Base-by-base conservation (phyloP, 2,888 invertebrate genomes). In the Apoderus coryli region DNA sequence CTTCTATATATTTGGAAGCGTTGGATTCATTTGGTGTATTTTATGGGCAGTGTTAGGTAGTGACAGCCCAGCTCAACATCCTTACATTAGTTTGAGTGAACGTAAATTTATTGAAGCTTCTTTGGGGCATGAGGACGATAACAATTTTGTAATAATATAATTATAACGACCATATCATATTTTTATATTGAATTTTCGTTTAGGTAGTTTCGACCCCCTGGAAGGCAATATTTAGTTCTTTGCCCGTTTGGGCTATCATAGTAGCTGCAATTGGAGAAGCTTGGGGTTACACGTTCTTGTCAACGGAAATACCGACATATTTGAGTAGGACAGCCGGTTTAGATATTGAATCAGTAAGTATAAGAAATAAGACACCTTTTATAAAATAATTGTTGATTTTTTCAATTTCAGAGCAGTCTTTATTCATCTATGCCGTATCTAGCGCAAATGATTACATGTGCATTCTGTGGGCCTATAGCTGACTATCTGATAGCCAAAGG, bases 171-270 rank as follows among this genome's bases (percentile, higher is more conserved):
- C n/a, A n/a, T n/a, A n/a, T n/a, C n/a, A n/a, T n/a, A n/a, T n/a
- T n/a, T n/a, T n/a, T n/a, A n/a, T n/a, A n/a, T n/a, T n/a, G n/a
- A n/a, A n/a, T n/a, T n/a, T n/a, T n/a, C n/a, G n/a, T 37, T 23
- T 32, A 45, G 47, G 29, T 33, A 23, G 11, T 37, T 1, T 49
- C 63, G 9, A 78, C 76, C 2, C 86, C 86, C 0, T 86, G 85
- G 85, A 57, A 56, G 29, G 60, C 69, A 3, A 80, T 89, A 36
- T 59, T 76, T 26, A 78, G 73, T 0, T 82, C 82, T 0, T 47
- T 74, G 13, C 80, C 86, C 0, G 76, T 86, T 49, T 73, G 76
- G 70, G 72, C 81, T 0, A 60, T 85, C 4, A 52, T 80, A 10
- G 27, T 45, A 3, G 43, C 38, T n/a, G 42, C 35, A 12, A 39